A percentile compares a stretch with the other conserved stretches of the same genome.
Conservation (phyloP, 1,140 invertebrate species). For the Zaprionus camerounensis region DNA sequence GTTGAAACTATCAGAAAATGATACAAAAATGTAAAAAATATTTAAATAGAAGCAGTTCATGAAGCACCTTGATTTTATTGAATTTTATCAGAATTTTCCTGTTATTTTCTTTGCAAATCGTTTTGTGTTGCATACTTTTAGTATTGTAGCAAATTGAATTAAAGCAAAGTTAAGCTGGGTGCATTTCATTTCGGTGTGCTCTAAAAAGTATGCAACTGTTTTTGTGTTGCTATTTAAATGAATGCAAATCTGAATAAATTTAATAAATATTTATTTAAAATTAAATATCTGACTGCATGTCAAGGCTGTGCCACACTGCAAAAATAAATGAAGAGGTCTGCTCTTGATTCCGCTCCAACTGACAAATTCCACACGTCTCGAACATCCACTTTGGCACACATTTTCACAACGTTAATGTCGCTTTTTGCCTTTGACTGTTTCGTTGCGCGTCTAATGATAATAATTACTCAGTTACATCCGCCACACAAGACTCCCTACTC, state of each 20-base stretch:
- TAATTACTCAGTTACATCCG: constrained; percentile 58
- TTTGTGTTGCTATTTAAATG: neutral
- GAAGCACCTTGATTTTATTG: neutral
- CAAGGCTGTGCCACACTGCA: constrained; percentile 2
- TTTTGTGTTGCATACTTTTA: constrained; percentile 7
- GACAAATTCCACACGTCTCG: neutral
- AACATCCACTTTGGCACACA: constrained; percentile 59
- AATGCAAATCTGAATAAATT: neutral
- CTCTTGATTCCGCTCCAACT: neutral
- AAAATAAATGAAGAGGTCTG: neutral
- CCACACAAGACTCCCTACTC: neutral
- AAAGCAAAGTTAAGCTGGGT: neutral
- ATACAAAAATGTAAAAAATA: constrained; percentile 58
- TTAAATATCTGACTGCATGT: neutral
- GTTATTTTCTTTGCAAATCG: neutral
- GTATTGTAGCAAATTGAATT: neutral
- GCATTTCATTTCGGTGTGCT: neutral
- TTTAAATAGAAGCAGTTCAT: neutral
- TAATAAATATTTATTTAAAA: neutral
- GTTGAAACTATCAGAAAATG: constrained; percentile 45
- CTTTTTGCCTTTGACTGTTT: constrained; percentile 65
- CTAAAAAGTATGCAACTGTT: constrained; percentile 2
- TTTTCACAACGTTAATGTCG: constrained; percentile 59
- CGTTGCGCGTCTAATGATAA: constrained; percentile 67
- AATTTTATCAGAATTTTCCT: neutral